Percentiles rank a stretch among this genome's conserved stretches.
Conservation (phyloP, 2,797 vertebrate genomes). For the Acanthurus lineatus region DNA sequence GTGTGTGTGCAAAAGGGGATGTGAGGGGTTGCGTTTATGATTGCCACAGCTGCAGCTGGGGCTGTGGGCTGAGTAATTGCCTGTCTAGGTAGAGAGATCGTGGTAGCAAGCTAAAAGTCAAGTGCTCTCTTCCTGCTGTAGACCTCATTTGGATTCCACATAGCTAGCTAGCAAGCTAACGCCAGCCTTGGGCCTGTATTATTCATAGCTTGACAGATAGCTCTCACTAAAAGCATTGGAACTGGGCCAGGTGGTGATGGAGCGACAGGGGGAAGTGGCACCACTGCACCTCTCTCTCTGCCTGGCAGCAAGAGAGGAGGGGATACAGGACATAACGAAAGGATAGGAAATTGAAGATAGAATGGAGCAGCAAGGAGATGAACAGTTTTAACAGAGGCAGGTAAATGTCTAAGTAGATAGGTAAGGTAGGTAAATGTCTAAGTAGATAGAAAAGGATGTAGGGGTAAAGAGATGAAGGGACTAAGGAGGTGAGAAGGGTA, state of each 20-base stretch:
- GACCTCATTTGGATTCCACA: constrained; percentile 97
- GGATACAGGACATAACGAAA: constrained; percentile 49
- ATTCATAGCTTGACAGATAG: constrained; percentile 99
- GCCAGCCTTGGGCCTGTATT: constrained; percentile 96
- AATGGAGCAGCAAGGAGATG: constrained; percentile 41
- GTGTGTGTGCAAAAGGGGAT: constrained; percentile 65
- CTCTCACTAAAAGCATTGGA: constrained; percentile 98
- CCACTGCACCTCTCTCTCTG: constrained; percentile 52
- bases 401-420: no score
- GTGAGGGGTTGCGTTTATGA: constrained; percentile 87
- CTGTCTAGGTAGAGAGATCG: constrained; percentile 92
- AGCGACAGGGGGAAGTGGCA: constrained; percentile 67
- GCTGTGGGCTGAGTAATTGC: constrained; percentile 96
- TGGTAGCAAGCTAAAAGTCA: constrained; percentile 93
- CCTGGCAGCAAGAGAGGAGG: constrained; percentile 78
- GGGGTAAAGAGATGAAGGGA: constrained; percentile 81
- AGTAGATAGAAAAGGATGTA: constrained; percentile 35
- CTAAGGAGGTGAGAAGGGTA: constrained; percentile 59
- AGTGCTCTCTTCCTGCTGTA: constrained; percentile 95
- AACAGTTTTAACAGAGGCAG: constrained; percentile 48
- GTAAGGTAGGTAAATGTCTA: no score
- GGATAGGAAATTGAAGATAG: constrained; percentile 45
- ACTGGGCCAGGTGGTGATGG: constrained; percentile 90
- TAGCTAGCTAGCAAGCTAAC: constrained; percentile 83
- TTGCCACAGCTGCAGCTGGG: constrained; percentile 91